Conservation (phyloP, 2,113 vertebrate genomes). For the Coryphaenoides rupestris region DNA sequence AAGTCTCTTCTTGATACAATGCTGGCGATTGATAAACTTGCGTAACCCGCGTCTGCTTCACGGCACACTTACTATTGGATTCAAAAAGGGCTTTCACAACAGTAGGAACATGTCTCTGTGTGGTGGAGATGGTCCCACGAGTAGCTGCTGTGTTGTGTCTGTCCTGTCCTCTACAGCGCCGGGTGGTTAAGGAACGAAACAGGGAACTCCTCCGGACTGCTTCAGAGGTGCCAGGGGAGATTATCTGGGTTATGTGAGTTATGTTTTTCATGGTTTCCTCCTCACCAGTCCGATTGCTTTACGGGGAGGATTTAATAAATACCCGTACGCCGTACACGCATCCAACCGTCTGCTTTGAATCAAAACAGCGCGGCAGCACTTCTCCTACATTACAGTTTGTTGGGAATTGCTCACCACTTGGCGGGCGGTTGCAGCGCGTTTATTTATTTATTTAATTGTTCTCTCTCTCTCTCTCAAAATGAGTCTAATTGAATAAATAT, state of each 20-base stretch:
- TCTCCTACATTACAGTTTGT: conserved; percentile 35
- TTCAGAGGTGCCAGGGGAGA: conserved; percentile 15
- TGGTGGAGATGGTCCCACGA: conserved; percentile 43
- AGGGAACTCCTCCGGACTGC: conserved; percentile 37
- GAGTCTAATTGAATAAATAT: conserved; percentile 65
- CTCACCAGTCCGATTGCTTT: conserved; percentile 52
- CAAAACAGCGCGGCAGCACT: conserved; percentile 24
- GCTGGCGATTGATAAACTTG: no score
- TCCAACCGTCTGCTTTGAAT: conserved; percentile 59
- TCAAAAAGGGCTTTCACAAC: conserved; percentile 32
- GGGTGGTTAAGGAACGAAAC: conserved; percentile 33
- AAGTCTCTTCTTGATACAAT: no score
- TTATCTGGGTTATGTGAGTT: conserved; percentile 51
- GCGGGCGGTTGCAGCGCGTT: conserved; percentile 23
- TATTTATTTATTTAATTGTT: background rate
- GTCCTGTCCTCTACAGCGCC: conserved; percentile 35
- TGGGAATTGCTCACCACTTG: conserved; percentile 56
- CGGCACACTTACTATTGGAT: no score
- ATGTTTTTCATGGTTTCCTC: conserved; percentile 60
- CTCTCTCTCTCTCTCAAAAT: conserved; percentile 42
- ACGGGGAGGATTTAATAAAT: conserved; percentile 55
- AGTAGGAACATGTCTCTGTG: conserved; percentile 43
- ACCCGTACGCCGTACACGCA: conserved; percentile 33
- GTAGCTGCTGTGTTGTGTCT: conserved; percentile 32
- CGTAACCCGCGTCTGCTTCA: no score